Evolutionary conservation across 2,113 vertebrate species (phyloP), one percentile per base, ranked within the genome.

Genomic region (Bubo blakistoni): DNA sequence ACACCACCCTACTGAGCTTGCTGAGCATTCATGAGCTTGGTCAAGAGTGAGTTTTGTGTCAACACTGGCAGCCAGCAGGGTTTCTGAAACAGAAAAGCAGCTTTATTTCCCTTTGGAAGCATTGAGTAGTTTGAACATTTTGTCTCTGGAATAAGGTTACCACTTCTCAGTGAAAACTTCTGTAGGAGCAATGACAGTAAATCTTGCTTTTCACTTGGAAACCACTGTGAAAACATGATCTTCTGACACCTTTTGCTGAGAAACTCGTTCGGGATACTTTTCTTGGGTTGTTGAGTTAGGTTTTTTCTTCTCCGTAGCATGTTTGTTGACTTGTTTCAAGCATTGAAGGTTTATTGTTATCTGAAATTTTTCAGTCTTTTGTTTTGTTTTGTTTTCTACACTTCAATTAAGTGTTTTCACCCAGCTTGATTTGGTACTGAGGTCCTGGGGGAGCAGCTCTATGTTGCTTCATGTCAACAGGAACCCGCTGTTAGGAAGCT

Each of bases 31-130:
- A 82, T 73, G 65, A 94, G 58, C 81, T 61, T 0, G 3, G 88
- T 94, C 91, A 95, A 85, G 91, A 92, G 32, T 3, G 6, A 94
- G 74, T 88, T 89, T 89, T 94, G 51, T 97, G 94, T 97, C 95
- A 97, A 93, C 85, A 92, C 29, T 42, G 73, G 79, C 90, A 96
- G 72, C 63, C 90, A 90, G 79, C 92, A 81, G 69, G 82, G 72
- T 76, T 94, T 92, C 63, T 63, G 67, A 90, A 78, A 79, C 42
- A 34, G 73, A 93, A 95, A 90, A 89, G 49, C 38, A 82, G 42
- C 63, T 97, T 94, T 91, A 59, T 90, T 96, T 95, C 54, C 40
- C 40, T 77, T 82, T 95, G 81, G 91, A 95, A 88, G 38, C 55
- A 36, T 38, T 5, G 9, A 62, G 87, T 80, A 14, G 30, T 81